Evolutionary conservation across 2,113 vertebrate genomes (phyloP), one percentile per base, ranked within the genome.

Genomic region (Lepisosteus osseus): DNA sequence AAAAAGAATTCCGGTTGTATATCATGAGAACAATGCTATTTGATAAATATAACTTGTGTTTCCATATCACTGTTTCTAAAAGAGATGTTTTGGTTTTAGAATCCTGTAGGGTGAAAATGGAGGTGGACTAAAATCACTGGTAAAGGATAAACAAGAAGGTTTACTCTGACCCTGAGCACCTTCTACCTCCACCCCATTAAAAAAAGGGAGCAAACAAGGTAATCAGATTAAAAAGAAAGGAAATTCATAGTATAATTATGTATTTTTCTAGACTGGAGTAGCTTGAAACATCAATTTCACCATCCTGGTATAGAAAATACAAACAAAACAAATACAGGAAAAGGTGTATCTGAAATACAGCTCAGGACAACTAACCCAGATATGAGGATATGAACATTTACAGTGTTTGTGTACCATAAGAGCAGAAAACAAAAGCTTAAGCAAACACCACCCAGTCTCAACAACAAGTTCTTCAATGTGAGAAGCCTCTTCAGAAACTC

Each of bases 261-360:
- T 70, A 70, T 78, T 81, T 74, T 68, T 56, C 69, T 59, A 61
- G 41, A 12, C 11, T 66, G 77, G 74, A 66, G 57, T n/a, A 59
- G 61, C 65, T n/a, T 17, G 44, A 61, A 71, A 9, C 44, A 41
- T 65, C 47, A 67, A 29, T 78, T 68, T 72, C 75, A 84, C 77
- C 82, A 82, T 81, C 86, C 64, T 68, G 69, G 66, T 55, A 64
- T 74, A 69, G 67, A 63, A 66, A 67, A 17, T 40, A 6, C 9
- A 56, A 74, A 71, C 76, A 69, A 65, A 69, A 90, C 87, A 89
- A 89, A 88, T 66, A 43, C 86, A 87, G 87, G 88, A 88, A 90
- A 78, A 73, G 68, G 68, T 82, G 79, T 81, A 85, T 87, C 81
- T 82, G 17, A 70, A 72, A 72, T 79, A 76, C 62, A 79, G 75